These are phyloP conservation scores for Sebastes ruberrimus DNA, from an alignment of 2,797 vertebrate species.

Conservation along the genomic window DNA sequence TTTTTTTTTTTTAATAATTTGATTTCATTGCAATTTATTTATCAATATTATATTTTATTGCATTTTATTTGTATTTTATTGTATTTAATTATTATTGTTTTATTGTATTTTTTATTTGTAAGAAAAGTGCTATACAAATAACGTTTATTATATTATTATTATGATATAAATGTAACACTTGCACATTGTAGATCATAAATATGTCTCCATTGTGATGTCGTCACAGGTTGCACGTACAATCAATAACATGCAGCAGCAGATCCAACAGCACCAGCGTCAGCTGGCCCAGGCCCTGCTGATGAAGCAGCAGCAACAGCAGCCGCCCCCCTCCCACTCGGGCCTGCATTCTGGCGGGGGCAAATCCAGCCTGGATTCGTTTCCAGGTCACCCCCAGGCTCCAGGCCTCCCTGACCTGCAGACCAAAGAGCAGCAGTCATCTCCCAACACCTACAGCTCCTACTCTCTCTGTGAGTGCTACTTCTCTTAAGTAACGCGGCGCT, in stretches of 20 bases:
- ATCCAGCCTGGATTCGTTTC: slow-evolving; percentile 93
- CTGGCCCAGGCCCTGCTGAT: slow-evolving; percentile 98
- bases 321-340: slow-evolving; percentile 83
- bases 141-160: too few relatives aligned
- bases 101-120: too few relatives aligned
- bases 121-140: too few relatives aligned
- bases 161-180: background rate
- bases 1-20: too few relatives aligned
- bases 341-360: slow-evolving; percentile 91
- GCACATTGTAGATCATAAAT: background rate
- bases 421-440: slow-evolving; percentile 98
- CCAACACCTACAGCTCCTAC: slow-evolving; percentile 92
- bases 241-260: slow-evolving; percentile 99
- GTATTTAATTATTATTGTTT: too few relatives aligned
- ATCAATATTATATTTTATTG: too few relatives aligned
- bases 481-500: background rate
- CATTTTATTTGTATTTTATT: too few relatives aligned
- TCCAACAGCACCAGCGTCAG: slow-evolving; percentile 99
- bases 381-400: slow-evolving; percentile 90
- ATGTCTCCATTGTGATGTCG: slow-evolving; percentile 46
- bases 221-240: slow-evolving; percentile 99
- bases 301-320: slow-evolving; percentile 96
- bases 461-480: slow-evolving; percentile 88
- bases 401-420: slow-evolving; percentile 96
- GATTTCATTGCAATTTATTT: too few relatives aligned